phyloP scores from a whole-genome alignment of 1,140 invertebrate species.

The Dolichoris vasculosae region DNA sequence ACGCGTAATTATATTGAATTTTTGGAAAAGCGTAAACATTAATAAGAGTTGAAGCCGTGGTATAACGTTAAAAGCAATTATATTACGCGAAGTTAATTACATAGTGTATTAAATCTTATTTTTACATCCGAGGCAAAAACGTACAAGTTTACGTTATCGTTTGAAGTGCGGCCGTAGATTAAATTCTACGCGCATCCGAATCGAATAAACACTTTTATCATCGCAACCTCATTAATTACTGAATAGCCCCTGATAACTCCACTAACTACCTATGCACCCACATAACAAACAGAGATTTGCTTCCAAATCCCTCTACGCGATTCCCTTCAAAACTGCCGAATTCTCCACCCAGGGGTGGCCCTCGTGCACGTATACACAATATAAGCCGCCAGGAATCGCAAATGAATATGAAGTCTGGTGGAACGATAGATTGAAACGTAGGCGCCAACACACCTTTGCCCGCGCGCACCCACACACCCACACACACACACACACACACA shows the following conservation, averaged over 20 bases:
- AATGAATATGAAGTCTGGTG: conserved; percentile 47
- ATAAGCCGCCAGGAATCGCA: conserved; percentile 18
- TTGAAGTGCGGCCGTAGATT: background rate
- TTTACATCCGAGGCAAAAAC: background rate
- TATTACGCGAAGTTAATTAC: background rate
- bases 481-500: background rate
- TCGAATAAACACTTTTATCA: conserved; percentile 35
- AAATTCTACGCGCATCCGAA: conserved; percentile 15
- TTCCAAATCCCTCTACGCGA: conserved; percentile 36
- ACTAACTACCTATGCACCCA: conserved; percentile 30
- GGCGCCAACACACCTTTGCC: background rate
- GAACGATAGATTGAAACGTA: conserved; percentile 39
- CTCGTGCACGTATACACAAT: background rate
- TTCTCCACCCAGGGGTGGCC: background rate
- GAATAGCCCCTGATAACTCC: conserved; percentile 38
- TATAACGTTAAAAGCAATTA: background rate
- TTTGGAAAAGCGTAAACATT: background rate
- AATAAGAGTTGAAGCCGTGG: background rate
- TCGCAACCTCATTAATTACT: conserved; percentile 46
- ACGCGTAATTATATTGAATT: background rate
- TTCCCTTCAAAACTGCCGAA: conserved; percentile 33
- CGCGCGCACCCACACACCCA: too few relatives aligned
- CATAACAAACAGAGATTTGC: conserved; percentile 43
- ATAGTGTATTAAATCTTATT: background rate
- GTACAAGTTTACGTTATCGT: background rate